These are phyloP conservation scores for Cepaea hortensis DNA, from an alignment of 2,888 invertebrate species.

Conservation along the genomic window DNA sequence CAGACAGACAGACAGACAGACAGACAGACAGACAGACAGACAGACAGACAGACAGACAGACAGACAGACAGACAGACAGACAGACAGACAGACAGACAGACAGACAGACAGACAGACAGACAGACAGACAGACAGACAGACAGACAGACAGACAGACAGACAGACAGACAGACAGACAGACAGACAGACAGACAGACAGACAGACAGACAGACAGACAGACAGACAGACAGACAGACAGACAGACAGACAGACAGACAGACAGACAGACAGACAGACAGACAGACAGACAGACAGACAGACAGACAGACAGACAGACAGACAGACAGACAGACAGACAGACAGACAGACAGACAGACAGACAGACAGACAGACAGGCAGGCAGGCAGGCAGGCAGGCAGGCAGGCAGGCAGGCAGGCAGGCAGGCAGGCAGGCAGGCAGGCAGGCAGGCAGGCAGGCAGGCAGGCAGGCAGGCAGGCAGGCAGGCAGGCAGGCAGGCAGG, in stretches of 20 bases:
- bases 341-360: neutral
- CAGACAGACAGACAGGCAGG: neutral
- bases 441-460: neutral
- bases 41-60: slow-evolving; percentile 15
- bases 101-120: slow-evolving; percentile 7
- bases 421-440: neutral
- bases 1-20: slow-evolving; percentile 23
- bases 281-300: neutral
- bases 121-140: slow-evolving; percentile 7
- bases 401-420: no score
- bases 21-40: slow-evolving; percentile 20
- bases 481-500: neutral
- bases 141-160: slow-evolving; percentile 7
- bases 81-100: slow-evolving; percentile 8
- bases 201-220: slow-evolving; percentile 1
- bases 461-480: slow-evolving; percentile 2
- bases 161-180: slow-evolving; percentile 7
- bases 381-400: slow-evolving; percentile 7
- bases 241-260: slow-evolving; percentile 19
- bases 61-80: slow-evolving; percentile 30
- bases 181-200: slow-evolving; percentile 7
- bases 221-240: neutral
- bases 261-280: slow-evolving; percentile 17
- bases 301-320: slow-evolving; percentile 13
- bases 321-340: slow-evolving; percentile 21